A percentile compares a stretch with the other conserved stretches of the same genome.
Evolutionary conservation across 2,797 vertebrate species (phyloP).

Genomic region (Sphenopsis melanotis): DNA sequence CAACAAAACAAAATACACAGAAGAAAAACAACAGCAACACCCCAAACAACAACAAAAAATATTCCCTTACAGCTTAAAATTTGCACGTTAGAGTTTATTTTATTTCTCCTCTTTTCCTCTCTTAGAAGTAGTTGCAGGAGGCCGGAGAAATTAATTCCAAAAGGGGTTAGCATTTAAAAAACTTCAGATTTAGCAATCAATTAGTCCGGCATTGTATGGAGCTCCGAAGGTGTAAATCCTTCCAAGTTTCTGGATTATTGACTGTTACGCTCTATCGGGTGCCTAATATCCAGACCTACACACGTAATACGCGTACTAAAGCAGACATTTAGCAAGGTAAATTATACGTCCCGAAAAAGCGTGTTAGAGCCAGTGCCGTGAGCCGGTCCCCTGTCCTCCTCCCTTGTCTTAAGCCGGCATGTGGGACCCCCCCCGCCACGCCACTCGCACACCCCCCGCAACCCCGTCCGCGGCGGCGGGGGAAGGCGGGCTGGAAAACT

Average conservation of each 20-base stretch:
- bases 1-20: background rate
- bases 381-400: background rate
- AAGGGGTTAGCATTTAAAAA: background rate
- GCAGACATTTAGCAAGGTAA: background rate
- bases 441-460: too few relatives aligned
- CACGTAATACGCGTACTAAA: background rate
- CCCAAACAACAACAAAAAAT: background rate
- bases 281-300: background rate
- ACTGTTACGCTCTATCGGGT: background rate
- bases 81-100: background rate
- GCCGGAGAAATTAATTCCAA: background rate
- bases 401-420: background rate
- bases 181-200: background rate
- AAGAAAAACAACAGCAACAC: rapidly evolving
- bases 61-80: background rate
- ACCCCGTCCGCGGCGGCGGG: background rate
- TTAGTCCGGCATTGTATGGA: background rate
- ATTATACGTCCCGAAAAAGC: background rate
- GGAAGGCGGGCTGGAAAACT: background rate
- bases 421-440: background rate
- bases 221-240: constrained; percentile 22
- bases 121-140: background rate
- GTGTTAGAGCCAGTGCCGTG: background rate
- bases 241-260: background rate
- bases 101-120: background rate